Conservation (phyloP, 2,797 vertebrate species). For the Coreius guichenoti region DNA sequence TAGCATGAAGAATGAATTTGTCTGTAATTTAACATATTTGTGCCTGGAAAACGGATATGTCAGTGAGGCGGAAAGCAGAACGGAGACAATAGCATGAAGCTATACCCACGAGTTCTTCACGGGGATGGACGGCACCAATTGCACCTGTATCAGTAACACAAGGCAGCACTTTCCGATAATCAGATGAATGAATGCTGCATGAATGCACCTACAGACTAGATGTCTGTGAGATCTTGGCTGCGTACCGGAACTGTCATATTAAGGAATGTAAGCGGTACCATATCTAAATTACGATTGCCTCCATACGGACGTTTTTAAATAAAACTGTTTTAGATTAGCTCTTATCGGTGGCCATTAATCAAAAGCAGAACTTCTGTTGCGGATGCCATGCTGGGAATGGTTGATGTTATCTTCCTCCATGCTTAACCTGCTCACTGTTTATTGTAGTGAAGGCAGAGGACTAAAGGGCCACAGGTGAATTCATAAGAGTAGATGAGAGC, state of each 20-base stretch:
- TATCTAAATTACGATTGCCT: constrained; percentile 54
- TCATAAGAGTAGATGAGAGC: constrained; percentile 33
- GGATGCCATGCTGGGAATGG: constrained; percentile 23
- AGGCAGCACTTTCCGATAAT: constrained; percentile 3
- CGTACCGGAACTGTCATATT: constrained; percentile 52
- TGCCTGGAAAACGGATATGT: neutral
- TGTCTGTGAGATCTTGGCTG: constrained; percentile 17
- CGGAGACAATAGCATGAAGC: constrained; percentile 43
- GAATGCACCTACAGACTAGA: constrained; percentile 15
- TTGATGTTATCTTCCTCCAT: constrained; percentile 43
- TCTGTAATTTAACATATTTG: constrained; percentile 23
- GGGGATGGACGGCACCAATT: constrained; percentile 39
- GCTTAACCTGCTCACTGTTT: constrained; percentile 36
- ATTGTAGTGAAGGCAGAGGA: constrained; percentile 27
- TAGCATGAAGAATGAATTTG: constrained; percentile 19
- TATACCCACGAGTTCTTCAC: constrained; percentile 28
- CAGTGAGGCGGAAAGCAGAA: constrained; percentile 4
- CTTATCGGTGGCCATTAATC: constrained; percentile 51
- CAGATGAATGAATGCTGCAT: constrained; percentile 35
- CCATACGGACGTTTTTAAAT: constrained; percentile 36
- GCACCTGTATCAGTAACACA: constrained; percentile 43
- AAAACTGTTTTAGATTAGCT: constrained; percentile 44
- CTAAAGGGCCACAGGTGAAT: constrained; percentile 45
- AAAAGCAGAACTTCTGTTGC: constrained; percentile 32
- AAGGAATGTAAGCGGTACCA: constrained; percentile 39